phyloP scores from a whole-genome alignment of 2,113 vertebrate genomes.

The Apteryx mantelli region DNA sequence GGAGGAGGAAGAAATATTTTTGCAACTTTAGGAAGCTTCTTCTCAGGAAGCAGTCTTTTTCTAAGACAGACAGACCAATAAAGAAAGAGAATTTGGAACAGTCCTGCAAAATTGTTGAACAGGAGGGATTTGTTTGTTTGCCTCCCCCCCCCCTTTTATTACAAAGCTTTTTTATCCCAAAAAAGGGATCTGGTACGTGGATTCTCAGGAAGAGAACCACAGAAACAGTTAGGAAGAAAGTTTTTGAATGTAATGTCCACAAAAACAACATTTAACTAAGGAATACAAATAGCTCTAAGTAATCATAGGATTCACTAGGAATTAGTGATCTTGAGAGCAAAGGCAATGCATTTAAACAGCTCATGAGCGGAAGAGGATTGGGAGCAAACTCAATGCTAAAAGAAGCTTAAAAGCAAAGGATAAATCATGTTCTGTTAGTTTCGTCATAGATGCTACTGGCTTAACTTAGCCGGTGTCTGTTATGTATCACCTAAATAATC shows the following conservation, averaged over 20 bases:
- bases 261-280: neutral
- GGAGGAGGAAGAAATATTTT: neutral
- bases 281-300: neutral
- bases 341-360: neutral
- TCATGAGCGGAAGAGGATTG: rapidly evolving
- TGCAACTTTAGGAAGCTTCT: neutral
- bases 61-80: neutral
- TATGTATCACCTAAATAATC: neutral
- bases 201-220: neutral
- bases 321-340: neutral
- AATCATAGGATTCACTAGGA: neutral
- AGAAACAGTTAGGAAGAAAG: neutral
- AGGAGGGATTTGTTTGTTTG: neutral
- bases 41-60: neutral
- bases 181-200: neutral
- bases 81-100: neutral
- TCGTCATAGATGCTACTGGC: neutral
- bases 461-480: neutral
- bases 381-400: neutral
- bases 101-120: neutral
- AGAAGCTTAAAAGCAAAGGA: neutral
- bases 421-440: neutral
- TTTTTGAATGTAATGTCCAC: neutral
- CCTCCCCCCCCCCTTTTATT: too few relatives aligned
- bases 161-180: too few relatives aligned